phyloP scores from a whole-genome alignment of 2,888 invertebrate species.

The Drosophila pegasa region DNA sequence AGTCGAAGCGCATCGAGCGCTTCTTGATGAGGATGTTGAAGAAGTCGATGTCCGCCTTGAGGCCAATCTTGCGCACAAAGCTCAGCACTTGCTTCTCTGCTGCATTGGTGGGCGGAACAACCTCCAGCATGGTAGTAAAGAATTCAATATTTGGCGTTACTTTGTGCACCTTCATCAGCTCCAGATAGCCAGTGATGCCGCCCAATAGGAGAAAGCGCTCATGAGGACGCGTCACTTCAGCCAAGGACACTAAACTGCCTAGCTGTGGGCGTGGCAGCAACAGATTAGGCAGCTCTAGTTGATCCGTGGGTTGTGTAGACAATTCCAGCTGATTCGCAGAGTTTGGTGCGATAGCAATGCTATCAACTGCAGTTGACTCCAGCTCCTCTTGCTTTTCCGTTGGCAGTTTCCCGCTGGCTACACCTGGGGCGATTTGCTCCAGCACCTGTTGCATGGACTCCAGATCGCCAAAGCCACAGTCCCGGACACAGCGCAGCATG shows the following conservation, averaged over 20 bases:
- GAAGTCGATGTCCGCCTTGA: constrained; percentile 92
- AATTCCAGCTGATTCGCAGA: constrained; percentile 4
- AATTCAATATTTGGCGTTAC: constrained; percentile 92
- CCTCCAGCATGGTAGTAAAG: constrained; percentile 90
- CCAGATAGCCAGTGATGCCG: constrained; percentile 90
- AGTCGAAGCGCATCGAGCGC: constrained; percentile 89
- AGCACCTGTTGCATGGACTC: constrained; percentile 87
- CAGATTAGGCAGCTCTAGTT: constrained; percentile 87
- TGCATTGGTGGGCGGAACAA: constrained; percentile 88
- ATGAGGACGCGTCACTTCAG: constrained; percentile 87
- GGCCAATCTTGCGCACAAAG: constrained; percentile 86
- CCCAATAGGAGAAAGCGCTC: constrained; percentile 91
- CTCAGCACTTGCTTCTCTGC: constrained; percentile 90
- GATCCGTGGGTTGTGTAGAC: background rate
- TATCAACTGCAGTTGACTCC: constrained; percentile 1
- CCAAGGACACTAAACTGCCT: constrained; percentile 87
- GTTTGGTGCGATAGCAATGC: background rate
- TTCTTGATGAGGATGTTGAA: constrained; percentile 95
- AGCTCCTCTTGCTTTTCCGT: constrained; percentile 2
- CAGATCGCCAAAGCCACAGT: constrained; percentile 91
- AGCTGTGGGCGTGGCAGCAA: constrained; percentile 87
- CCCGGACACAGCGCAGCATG: constrained; percentile 91
- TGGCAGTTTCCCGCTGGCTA: background rate
- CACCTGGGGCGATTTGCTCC: constrained; percentile 70
- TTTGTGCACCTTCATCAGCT: constrained; percentile 89